Percentiles rank a stretch among this genome's conserved stretches.
Evolutionary conservation across 2,113 vertebrate species (phyloP).

Genomic region (Mugil cephalus): DNA sequence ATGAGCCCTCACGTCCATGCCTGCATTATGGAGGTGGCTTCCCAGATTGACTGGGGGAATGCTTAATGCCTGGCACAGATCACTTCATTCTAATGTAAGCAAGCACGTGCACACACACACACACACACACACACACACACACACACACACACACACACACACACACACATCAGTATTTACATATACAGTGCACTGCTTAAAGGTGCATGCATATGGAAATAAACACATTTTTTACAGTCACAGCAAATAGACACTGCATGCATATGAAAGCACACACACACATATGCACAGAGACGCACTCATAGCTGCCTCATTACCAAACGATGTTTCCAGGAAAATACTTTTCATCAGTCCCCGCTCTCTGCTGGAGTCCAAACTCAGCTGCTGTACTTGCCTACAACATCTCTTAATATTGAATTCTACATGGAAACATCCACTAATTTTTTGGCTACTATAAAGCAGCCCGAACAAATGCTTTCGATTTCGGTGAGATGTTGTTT

Average conservation of each 20-base stretch:
- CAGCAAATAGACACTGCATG: neutral
- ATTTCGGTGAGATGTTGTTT: constrained; percentile 55
- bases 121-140: constrained; percentile 1
- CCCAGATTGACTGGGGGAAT: constrained; percentile 67
- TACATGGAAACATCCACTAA: constrained; percentile 12
- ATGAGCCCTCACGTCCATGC: constrained; percentile 68
- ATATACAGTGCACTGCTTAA: constrained; percentile 1
- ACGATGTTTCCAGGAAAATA: constrained; percentile 16
- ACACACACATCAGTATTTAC: too few relatives aligned
- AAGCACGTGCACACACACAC: neutral
- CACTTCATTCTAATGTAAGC: constrained; percentile 10
- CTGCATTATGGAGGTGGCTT: constrained; percentile 54
- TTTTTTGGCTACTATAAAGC: constrained; percentile 22
- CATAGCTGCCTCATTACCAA: neutral
- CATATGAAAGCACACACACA: constrained; percentile 8
- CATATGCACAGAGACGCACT: constrained; percentile 18
- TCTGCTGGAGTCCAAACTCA: constrained; percentile 29
- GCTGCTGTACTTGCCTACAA: constrained; percentile 32
- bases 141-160: too few relatives aligned
- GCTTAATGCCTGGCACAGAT: constrained; percentile 51
- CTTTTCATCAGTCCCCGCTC: constrained; percentile 8
- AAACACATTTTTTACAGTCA: neutral
- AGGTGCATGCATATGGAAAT: constrained; percentile 19
- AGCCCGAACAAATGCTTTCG: constrained; percentile 59
- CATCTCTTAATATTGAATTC: constrained; percentile 44